phyloP scores from a whole-genome alignment of 2,113 vertebrate species.

The Prionailurus bengalensis region DNA sequence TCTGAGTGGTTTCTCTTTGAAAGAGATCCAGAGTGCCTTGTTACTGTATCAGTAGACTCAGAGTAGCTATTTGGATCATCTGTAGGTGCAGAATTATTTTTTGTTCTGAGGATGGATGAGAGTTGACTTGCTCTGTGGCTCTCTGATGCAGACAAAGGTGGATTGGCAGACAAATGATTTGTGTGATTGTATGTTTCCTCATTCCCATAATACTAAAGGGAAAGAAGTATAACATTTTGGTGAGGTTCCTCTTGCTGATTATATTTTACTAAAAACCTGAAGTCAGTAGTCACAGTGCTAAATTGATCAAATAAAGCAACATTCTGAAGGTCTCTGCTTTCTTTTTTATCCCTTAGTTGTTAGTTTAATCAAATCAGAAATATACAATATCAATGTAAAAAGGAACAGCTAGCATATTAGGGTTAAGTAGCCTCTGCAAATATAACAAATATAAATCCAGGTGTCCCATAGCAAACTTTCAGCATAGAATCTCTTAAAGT shows the following conservation, averaged over 20 bases:
- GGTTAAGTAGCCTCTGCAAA: background rate
- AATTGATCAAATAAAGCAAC: background rate
- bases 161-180: slow-evolving; percentile 27
- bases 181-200: slow-evolving; percentile 48
- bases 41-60: background rate
- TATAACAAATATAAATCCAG: slow-evolving; percentile 45
- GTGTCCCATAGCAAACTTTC: background rate
- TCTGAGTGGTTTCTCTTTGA: slow-evolving; percentile 9
- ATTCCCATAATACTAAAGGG: slow-evolving; percentile 66
- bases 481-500: background rate
- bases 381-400: background rate
- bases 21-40: slow-evolving; percentile 13
- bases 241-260: slow-evolving; percentile 2
- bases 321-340: background rate
- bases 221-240: slow-evolving; percentile 63
- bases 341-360: background rate
- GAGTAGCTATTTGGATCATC: background rate
- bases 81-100: slow-evolving; percentile 8
- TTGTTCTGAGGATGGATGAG: background rate
- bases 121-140: background rate
- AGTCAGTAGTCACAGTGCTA: background rate
- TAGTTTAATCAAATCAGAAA: slow-evolving; percentile 16
- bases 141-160: background rate
- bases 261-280: background rate
- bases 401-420: background rate